Evolutionary conservation across 2,888 invertebrate genomes (phyloP).

Genomic region (Anthrax anthrax): DNA sequence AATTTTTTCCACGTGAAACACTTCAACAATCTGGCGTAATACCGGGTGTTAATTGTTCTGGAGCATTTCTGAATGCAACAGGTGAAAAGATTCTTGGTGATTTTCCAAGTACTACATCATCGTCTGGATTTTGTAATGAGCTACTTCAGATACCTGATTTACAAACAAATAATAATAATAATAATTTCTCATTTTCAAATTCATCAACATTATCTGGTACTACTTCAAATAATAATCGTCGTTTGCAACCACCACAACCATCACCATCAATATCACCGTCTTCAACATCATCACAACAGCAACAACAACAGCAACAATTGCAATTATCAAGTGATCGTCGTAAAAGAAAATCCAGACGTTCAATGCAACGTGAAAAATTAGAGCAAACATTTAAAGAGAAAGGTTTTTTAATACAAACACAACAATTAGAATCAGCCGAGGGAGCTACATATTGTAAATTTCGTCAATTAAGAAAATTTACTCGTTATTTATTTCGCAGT

Average conservation of each 20-base stretch:
- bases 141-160: slow-evolving; percentile 29
- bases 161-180: slow-evolving; percentile 20
- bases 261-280: background rate
- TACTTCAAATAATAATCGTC: background rate
- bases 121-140: slow-evolving; percentile 29
- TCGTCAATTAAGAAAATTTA: slow-evolving; percentile 77
- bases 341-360: slow-evolving; percentile 65
- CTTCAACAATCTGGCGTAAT: slow-evolving; percentile 45
- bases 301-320: slow-evolving; percentile 1
- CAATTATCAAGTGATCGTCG: slow-evolving; percentile 26
- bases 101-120: slow-evolving; percentile 22
- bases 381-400: slow-evolving; percentile 89
- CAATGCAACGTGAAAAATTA: slow-evolving; percentile 71
- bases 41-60: slow-evolving; percentile 38
- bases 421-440: slow-evolving; percentile 82
- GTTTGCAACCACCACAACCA: too few relatives aligned
- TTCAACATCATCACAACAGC: background rate
- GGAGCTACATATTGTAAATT: slow-evolving; percentile 91
- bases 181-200: slow-evolving; percentile 20
- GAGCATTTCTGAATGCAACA: slow-evolving; percentile 37
- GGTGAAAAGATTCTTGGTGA: slow-evolving; percentile 34
- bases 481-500: slow-evolving; percentile 76
- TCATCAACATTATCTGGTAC: background rate
- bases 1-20: slow-evolving; percentile 60
- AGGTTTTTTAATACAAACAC: slow-evolving; percentile 84